These are phyloP conservation scores for Athene noctua DNA, from an alignment of 2,113 vertebrate species.

Conservation along the genomic window DNA sequence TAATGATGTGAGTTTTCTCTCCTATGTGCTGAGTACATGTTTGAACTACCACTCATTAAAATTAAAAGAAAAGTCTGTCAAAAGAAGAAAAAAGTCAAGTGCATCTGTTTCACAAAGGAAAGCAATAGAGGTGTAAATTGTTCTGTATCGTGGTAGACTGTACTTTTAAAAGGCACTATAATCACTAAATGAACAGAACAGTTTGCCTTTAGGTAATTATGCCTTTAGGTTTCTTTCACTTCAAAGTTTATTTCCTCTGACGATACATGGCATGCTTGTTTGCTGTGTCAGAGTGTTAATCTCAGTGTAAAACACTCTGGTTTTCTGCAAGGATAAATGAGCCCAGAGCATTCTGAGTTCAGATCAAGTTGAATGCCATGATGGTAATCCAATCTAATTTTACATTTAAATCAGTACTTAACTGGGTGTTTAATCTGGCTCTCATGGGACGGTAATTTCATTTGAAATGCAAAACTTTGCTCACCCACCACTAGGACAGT, in stretches of 20 bases:
- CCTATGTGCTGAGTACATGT: not conserved
- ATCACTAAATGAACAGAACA: conserved; percentile 66
- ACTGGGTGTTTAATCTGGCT: conserved; percentile 33
- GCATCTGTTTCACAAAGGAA: conserved; percentile 50
- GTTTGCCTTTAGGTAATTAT: conserved; percentile 69
- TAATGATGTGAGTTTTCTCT: not conserved
- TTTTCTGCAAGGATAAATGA: conserved; percentile 68
- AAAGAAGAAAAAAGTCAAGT: conserved; percentile 32
- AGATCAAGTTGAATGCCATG: conserved; percentile 44
- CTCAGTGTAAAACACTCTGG: conserved; percentile 49
- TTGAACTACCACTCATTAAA: not conserved
- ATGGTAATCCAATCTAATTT: conserved; percentile 45
- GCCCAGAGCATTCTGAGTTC: conserved; percentile 48
- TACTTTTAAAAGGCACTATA: conserved; percentile 66
- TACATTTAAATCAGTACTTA: conserved; percentile 24
- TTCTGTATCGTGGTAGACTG: conserved; percentile 51
- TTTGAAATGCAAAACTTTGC: conserved; percentile 34
- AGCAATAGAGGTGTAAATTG: conserved; percentile 60
- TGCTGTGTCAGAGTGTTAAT: conserved; percentile 62
- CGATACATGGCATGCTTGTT: conserved; percentile 31
- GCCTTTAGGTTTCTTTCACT: conserved; percentile 60
- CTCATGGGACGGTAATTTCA: conserved; percentile 1
- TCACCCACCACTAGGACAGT: not conserved
- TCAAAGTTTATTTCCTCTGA: conserved; percentile 72
- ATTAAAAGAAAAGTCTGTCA: conserved; percentile 52